Evolutionary conservation across 2,113 vertebrate species (phyloP).

Genomic region (Atlantisia rogersi): DNA sequence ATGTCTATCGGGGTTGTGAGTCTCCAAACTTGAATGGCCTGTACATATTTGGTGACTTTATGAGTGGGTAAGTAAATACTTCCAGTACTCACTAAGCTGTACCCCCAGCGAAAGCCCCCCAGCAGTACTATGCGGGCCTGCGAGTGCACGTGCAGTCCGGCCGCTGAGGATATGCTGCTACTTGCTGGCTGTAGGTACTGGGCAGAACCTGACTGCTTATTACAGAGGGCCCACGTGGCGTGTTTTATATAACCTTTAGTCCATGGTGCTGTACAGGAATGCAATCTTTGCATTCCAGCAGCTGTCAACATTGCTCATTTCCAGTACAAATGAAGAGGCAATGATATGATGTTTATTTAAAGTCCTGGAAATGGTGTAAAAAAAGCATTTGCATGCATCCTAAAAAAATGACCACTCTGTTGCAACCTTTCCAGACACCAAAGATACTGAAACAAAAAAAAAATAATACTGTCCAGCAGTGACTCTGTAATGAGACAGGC

Average conservation of each 20-base stretch:
- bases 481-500: neutral
- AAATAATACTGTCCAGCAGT: neutral
- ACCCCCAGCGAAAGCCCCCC: neutral
- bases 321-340: neutral
- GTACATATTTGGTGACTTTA: constrained; percentile 98
- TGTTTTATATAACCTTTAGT: neutral
- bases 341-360: neutral
- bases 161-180: neutral
- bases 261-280: neutral
- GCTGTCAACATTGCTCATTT: neutral
- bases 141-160: neutral
- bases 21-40: constrained; percentile 93
- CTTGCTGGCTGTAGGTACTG: neutral
- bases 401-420: neutral
- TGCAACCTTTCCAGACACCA: neutral
- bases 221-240: neutral
- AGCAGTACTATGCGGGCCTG: neutral
- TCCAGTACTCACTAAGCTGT: neutral
- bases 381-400: neutral
- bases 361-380: neutral
- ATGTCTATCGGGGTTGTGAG: constrained; percentile 92
- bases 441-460: neutral
- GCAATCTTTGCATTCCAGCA: neutral
- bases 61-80: constrained; percentile 89
- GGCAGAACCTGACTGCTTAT: neutral